Evolutionary conservation across 2,113 vertebrate genomes (phyloP), one percentile per base, ranked within the genome.

Genomic region (Tetrax tetrax): DNA sequence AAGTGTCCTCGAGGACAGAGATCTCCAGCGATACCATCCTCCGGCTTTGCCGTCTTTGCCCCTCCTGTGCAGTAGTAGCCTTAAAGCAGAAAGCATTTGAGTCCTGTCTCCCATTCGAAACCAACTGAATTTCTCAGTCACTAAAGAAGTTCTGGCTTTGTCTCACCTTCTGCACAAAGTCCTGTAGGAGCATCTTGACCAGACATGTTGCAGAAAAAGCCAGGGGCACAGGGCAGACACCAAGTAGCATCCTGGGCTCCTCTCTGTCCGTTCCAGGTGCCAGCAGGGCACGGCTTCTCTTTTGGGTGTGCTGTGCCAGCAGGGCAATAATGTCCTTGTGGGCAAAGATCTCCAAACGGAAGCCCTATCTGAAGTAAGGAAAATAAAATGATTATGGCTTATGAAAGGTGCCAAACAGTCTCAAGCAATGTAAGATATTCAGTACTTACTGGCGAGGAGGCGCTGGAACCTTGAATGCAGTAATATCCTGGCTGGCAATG

Each of bases 1-100:
- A 98, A 98, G 57, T 98, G 97, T 81, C 98, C 98, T 66, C 82
- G 37, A 28, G 98, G 98, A 90, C 99, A 98, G 43, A 97, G 89
- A 84, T 98, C 93, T 68, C 98, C 98, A 38, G 98, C 98, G 35
- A 96, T 28, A 2, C 98, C 97, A 71, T 98, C 98, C 28, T 96
- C 77, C 27, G 99, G 98, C 70, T 65, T 98, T 18, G 98, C 95
- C 19, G 97, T 98, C 66, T 53, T 63, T 7, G 98, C 95, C 7
- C 98, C 95, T 94, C 97, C 98, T 3, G 83, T 97, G 91, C 99
- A 99, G 86, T 98, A 99, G 96, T 98, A 99, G 6, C 99, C 99
- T 99, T 60, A 25, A 97, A 94, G 7, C 15, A 96, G 65, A 96
- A 50, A 72, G 28, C 9, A 24, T 1, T 7, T 1, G 5, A 53